These are phyloP conservation scores for Choreutis nemorana DNA, from an alignment of 2,888 invertebrate species.

Conservation along the genomic window DNA sequence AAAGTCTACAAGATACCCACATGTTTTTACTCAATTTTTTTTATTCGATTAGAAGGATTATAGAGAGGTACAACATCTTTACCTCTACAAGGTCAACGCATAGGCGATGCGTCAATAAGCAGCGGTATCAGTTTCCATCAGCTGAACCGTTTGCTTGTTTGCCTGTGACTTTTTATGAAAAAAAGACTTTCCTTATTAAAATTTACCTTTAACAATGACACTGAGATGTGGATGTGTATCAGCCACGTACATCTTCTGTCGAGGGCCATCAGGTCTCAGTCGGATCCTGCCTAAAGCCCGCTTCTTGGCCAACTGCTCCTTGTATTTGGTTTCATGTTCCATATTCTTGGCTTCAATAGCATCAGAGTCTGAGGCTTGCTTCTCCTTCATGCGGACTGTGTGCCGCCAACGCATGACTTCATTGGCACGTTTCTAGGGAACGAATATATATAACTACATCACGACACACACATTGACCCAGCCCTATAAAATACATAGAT, in stretches of 20 bases:
- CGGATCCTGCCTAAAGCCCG: slow-evolving; percentile 65
- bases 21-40: no score
- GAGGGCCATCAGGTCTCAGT: slow-evolving; percentile 59
- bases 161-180: no score
- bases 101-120: no score
- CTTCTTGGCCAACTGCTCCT: slow-evolving; percentile 66
- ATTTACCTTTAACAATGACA: slow-evolving; percentile 74
- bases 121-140: no score
- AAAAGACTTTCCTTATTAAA: no score
- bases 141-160: no score
- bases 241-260: slow-evolving; percentile 51
- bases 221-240: slow-evolving; percentile 66
- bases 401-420: slow-evolving; percentile 74
- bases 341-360: slow-evolving; percentile 72
- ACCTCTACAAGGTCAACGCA: no score
- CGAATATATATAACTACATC: no score
- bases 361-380: slow-evolving; percentile 68
- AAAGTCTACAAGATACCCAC: no score
- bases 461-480: no score
- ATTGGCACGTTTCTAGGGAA: slow-evolving; percentile 73
- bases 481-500: background rate
- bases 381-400: slow-evolving; percentile 65
- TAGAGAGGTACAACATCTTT: no score
- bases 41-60: no score
- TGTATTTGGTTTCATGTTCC: slow-evolving; percentile 71